These are phyloP conservation scores for Drosophila sp. DNA, from an alignment of 1,140 invertebrate genomes.

Conservation along the genomic window DNA sequence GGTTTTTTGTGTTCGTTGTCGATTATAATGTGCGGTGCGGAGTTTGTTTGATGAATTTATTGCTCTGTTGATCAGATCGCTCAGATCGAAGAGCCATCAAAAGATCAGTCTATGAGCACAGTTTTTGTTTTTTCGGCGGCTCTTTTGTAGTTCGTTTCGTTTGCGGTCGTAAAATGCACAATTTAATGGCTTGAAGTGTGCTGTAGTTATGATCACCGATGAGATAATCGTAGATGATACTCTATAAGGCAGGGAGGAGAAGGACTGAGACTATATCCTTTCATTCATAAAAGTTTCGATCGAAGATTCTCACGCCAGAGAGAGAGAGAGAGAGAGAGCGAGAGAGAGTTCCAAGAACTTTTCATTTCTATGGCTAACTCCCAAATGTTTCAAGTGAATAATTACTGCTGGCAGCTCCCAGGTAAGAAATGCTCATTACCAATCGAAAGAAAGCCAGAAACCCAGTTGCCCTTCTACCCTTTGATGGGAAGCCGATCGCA, in stretches of 20 bases:
- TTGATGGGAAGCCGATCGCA: conserved; percentile 63
- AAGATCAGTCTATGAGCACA: conserved; percentile 14
- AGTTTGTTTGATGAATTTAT: conserved; percentile 78
- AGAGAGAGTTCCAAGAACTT: conserved; percentile 63
- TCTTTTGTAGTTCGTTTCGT: conserved; percentile 52
- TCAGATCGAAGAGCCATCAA: conserved; percentile 26
- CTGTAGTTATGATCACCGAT: conserved; percentile 59
- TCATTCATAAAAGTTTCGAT: neutral
- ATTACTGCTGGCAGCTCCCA: conserved; percentile 67
- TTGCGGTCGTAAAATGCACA: conserved; percentile 65
- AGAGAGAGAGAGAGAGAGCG: conserved; percentile 7
- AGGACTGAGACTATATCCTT: neutral
- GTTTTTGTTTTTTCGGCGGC: conserved; percentile 56
- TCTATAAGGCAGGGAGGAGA: too few species aligned
- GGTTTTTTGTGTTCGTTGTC: conserved; percentile 40
- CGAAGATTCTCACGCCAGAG: conserved; percentile 36
- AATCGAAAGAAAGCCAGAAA: conserved; percentile 55
- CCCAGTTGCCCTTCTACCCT: conserved; percentile 31
- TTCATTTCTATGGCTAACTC: conserved; percentile 57
- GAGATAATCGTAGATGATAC: conserved; percentile 34
- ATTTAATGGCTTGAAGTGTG: conserved; percentile 73
- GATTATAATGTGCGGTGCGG: conserved; percentile 50
- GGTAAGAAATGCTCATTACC: conserved; percentile 63
- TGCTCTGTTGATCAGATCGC: conserved; percentile 68
- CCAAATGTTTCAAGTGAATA: conserved; percentile 60